phyloP scores from a whole-genome alignment of 2,797 vertebrate genomes.

The Lindbergichthys nudifrons region DNA sequence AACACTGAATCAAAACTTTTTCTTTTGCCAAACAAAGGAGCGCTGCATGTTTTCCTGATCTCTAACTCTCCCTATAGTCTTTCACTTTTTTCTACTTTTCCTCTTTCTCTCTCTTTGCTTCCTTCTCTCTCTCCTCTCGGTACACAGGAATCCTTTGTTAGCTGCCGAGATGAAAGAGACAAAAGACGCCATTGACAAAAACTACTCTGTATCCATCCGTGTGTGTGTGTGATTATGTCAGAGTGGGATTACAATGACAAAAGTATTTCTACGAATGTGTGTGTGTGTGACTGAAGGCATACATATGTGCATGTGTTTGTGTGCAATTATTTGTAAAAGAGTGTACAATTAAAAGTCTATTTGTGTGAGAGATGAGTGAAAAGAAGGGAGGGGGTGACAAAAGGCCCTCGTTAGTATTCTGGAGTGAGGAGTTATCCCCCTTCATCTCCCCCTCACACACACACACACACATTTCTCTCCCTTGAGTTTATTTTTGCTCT shows the following conservation, averaged over 20 bases:
- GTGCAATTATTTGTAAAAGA: conserved; percentile 21
- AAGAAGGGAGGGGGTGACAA: conserved; percentile 73
- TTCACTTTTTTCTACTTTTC: conserved; percentile 33
- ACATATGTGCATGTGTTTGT: conserved; percentile 22
- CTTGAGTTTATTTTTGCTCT: too few relatives aligned
- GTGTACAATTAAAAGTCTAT: conserved; percentile 9
- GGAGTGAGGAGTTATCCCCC: conserved; percentile 74
- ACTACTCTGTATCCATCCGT: conserved; percentile 71
- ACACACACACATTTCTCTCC: background rate
- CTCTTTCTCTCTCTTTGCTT: conserved; percentile 51
- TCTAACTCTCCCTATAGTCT: conserved; percentile 20
- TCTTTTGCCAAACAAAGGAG: conserved; percentile 60
- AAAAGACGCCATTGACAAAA: conserved; percentile 84
- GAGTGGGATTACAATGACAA: conserved; percentile 56
- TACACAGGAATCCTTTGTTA: conserved; percentile 86
- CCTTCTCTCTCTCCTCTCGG: conserved; percentile 57
- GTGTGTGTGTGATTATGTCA: conserved; percentile 38
- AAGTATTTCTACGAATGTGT: conserved; percentile 20
- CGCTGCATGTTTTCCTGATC: conserved; percentile 60
- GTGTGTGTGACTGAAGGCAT: conserved; percentile 2
- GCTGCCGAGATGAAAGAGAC: conserved; percentile 80
- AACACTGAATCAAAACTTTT: conserved; percentile 68
- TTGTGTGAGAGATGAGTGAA: conserved; percentile 38
- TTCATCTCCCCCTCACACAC: conserved; percentile 36
- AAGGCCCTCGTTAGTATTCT: conserved; percentile 84